Conservation (phyloP, 2,888 invertebrate genomes). For the Synanthedon formicaeformis region DNA sequence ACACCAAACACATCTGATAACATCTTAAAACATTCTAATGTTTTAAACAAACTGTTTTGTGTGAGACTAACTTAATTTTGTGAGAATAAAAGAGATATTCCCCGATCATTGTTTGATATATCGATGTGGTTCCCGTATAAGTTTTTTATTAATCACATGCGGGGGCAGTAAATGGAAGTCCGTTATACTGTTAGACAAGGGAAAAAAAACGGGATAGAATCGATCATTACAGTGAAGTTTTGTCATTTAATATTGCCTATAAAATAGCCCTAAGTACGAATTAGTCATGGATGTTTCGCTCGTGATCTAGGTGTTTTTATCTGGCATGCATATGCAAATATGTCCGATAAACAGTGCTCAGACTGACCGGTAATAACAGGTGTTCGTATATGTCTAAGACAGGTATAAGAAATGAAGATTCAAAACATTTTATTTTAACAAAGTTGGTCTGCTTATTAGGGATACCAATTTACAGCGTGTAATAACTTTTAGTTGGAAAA, state of each 20-base stretch:
- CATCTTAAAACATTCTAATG: constrained; percentile 65
- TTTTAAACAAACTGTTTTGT: constrained; percentile 70
- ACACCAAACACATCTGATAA: constrained; percentile 64
- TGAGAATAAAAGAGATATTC: constrained; percentile 56
- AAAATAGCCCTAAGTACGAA: constrained; percentile 11
- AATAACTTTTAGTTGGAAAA: constrained; percentile 7
- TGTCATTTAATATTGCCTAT: constrained; percentile 2
- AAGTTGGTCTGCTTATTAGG: constrained; percentile 9
- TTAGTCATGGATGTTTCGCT: constrained; percentile 40
- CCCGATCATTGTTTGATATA: constrained; percentile 40
- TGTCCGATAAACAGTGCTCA: constrained; percentile 28
- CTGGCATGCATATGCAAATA: constrained; percentile 45
- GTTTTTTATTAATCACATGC: constrained; percentile 18
- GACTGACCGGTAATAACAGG: constrained; percentile 28
- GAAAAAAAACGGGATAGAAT: constrained; percentile 3
- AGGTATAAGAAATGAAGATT: constrained; percentile 9
- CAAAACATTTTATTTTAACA: constrained; percentile 16
- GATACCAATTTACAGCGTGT: constrained; percentile 7
- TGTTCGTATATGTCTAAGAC: constrained; percentile 20
- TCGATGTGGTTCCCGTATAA: constrained; percentile 29
- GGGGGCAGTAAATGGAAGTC: constrained; percentile 3
- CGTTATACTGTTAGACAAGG: constrained; percentile 4
- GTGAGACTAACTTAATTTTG: constrained; percentile 62
- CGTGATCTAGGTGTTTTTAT: constrained; percentile 40
- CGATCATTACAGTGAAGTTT: constrained; percentile 2